A percentile compares a stretch with the other conserved stretches of the same genome.
Evolutionary conservation across 2,797 vertebrate genomes (phyloP).

Genomic region (Chelon auratus): DNA sequence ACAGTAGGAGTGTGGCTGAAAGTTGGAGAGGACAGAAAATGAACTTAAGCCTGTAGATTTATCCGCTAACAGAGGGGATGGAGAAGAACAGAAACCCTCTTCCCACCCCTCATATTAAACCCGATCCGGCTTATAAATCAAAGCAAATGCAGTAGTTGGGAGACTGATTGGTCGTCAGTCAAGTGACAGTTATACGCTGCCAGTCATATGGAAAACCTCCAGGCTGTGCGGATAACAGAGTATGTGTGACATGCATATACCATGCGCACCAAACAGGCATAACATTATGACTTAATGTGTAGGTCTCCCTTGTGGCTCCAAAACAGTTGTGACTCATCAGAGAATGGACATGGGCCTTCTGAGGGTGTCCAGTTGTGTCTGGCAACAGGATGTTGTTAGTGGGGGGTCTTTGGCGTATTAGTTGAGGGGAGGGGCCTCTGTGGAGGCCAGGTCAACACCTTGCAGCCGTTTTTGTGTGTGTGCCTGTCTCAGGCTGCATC

Average conservation of each 20-base stretch:
- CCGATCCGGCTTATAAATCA: constrained; percentile 56
- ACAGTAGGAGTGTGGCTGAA: constrained; percentile 5
- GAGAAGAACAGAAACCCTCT: constrained; percentile 25
- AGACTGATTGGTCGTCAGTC: constrained; percentile 50
- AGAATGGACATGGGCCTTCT: too few relatives aligned
- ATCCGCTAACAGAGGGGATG: constrained; percentile 25
- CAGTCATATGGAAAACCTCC: constrained; percentile 50
- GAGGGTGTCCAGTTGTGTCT: too few relatives aligned
- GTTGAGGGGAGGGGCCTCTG: too few relatives aligned
- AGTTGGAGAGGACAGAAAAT: neutral
- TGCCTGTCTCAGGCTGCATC: too few relatives aligned
- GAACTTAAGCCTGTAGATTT: constrained; percentile 39
- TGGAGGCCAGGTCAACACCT: too few relatives aligned
- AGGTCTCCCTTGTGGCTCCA: too few relatives aligned
- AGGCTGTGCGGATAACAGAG: constrained; percentile 19
- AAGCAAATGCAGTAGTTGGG: constrained; percentile 32
- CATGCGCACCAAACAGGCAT: too few relatives aligned
- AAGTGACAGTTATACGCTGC: constrained; percentile 60
- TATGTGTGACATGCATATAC: constrained; percentile 3
- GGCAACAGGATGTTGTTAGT: too few relatives aligned
- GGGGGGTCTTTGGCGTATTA: too few relatives aligned
- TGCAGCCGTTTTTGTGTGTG: too few relatives aligned
- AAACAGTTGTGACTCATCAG: too few relatives aligned
- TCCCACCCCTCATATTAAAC: constrained; percentile 33
- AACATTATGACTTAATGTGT: too few relatives aligned